Conservation (phyloP, 2,113 vertebrate genomes). For the Xenus cinereus region DNA sequence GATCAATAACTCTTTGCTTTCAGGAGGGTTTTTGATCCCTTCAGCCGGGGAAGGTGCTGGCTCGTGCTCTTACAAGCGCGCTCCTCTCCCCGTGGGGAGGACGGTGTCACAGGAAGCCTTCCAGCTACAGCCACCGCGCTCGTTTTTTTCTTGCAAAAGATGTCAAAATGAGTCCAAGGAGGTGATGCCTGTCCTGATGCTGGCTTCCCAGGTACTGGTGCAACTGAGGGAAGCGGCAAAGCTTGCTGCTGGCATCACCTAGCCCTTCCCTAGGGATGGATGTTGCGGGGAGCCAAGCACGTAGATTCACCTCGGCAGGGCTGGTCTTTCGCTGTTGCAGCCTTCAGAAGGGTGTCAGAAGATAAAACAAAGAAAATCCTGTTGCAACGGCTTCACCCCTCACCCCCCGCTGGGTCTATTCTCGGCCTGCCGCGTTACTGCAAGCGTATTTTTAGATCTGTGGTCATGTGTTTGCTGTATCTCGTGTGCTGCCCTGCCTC, state of each 20-base stretch:
- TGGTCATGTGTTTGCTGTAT: slow-evolving; percentile 72
- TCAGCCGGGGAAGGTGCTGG: background rate
- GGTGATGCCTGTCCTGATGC: background rate
- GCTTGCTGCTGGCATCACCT: background rate
- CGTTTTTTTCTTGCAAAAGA: background rate
- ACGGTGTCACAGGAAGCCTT: background rate
- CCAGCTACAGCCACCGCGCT: background rate
- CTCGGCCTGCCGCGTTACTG: slow-evolving; percentile 60
- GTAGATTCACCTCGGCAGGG: background rate
- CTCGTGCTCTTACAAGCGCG: rapidly evolving
- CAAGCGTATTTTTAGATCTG: slow-evolving; percentile 74
- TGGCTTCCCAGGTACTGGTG: background rate
- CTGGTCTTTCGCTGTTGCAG: background rate
- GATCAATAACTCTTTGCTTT: background rate
- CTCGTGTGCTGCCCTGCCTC: background rate
- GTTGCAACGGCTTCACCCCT: background rate
- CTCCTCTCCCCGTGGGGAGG: background rate
- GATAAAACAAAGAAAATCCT: slow-evolving; percentile 18
- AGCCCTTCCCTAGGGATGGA: background rate
- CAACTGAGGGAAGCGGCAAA: background rate
- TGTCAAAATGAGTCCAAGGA: background rate
- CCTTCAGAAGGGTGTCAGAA: background rate
- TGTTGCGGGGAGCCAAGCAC: background rate
- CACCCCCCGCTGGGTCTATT: background rate
- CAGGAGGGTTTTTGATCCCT: background rate